Evolutionary conservation across 2,113 vertebrate species (phyloP), one percentile per base, ranked within the genome.

Genomic region (Cinclus cinclus): DNA sequence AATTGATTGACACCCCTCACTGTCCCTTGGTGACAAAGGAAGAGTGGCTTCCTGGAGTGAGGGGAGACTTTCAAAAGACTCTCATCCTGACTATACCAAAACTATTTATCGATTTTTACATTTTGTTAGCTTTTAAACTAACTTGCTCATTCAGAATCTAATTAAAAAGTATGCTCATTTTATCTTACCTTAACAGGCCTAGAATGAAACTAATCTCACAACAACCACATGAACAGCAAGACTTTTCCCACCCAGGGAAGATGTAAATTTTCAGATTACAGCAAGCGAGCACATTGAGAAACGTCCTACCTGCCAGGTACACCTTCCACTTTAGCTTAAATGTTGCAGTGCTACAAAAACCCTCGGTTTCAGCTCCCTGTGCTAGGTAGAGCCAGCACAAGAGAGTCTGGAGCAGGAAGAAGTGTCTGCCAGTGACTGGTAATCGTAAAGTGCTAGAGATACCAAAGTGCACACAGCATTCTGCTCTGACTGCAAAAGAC

Each of bases 291-390:
- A 64, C 30, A 31, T 0, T 2, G 7, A 75, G n/a, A 68, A 63
- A 35, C 0, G 0, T 37, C 27, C 41, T 21, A 60, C 16, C n/a
- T 75, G n/a, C n/a, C 21, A 59, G 71, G 23, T 14, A 63, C 52
- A 59, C 5, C 24, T 68, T 83, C 11, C 16, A 15, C 27, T 55
- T 55, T 0, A 71, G 23, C 9, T 71, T 23, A 60, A 52, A 88
- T 1, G 0, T 1, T 42, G 8, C 1, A 44, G 13, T 5, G 20
- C 20, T n/a, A 73, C 46, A 46, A 8, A 28, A 15, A 1, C 3
- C 9, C 16, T 31, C 6, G 2, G 1, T 25, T 49, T 65, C 63
- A 89, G 46, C 31, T 73, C 25, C 5, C 1, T 5, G 12, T 13
- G 19, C 33, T 11, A 47, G 27, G 65, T 1, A 59, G 27, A 75